A percentile compares a stretch with the other conserved stretches of the same genome.
Conservation (phyloP, 2,888 invertebrate genomes). For the Adelphocoris suturalis region DNA sequence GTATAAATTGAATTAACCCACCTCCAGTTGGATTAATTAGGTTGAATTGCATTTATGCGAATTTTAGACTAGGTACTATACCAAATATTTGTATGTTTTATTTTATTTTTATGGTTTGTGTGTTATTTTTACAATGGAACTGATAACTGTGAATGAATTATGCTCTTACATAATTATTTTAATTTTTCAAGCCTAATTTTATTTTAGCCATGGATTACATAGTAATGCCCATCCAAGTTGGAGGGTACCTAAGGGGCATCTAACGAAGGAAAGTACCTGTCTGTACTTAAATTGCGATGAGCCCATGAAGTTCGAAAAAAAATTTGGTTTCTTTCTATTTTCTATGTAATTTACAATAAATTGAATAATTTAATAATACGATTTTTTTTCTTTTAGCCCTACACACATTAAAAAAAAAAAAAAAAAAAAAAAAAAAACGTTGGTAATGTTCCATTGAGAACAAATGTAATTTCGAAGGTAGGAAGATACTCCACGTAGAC, state of each 20-base stretch:
- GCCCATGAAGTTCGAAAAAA: background rate
- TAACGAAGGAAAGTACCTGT: background rate
- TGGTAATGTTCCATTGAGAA: too few species aligned
- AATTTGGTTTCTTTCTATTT: background rate
- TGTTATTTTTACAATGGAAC: background rate
- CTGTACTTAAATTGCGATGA: background rate
- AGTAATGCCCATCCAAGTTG: background rate
- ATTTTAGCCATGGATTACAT: background rate
- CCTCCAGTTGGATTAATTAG: background rate
- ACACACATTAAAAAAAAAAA: background rate
- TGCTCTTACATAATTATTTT: background rate
- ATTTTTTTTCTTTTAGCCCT: background rate
- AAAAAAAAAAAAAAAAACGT: too few species aligned
- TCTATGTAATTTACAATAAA: background rate
- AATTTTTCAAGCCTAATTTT: background rate
- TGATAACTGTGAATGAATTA: background rate
- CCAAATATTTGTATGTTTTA: background rate
- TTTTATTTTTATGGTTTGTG: background rate
- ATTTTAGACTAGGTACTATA: background rate
- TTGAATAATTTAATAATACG: conserved; percentile 6
- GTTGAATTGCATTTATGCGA: background rate
- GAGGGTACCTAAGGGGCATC: too few species aligned
- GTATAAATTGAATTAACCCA: background rate
- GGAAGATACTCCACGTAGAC: too few species aligned
- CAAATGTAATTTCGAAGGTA: too few species aligned